Percentiles rank a stretch among this genome's conserved stretches.
Evolutionary conservation across 2,113 vertebrate genomes (phyloP).

Genomic region (Trichechus manatus): DNA sequence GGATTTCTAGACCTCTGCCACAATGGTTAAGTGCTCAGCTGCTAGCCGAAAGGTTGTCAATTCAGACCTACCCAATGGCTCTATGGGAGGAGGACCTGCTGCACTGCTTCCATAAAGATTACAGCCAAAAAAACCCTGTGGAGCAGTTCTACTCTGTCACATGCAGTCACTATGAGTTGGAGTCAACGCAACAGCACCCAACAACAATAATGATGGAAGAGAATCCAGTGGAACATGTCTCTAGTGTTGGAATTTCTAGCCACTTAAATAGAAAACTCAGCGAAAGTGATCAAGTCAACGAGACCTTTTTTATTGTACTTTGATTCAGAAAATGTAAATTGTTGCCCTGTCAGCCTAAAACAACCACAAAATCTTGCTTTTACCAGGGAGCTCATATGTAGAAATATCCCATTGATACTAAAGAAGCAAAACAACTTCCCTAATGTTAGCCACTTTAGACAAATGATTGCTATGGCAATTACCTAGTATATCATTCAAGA

Average conservation of each 20-base stretch:
- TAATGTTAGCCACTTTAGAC: conserved; percentile 11
- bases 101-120: no score
- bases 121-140: not conserved
- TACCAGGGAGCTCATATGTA: not conserved
- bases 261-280: not conserved
- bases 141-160: not conserved
- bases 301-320: not conserved
- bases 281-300: not conserved
- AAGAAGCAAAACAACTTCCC: not conserved
- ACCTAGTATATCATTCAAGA: not conserved
- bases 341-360: not conserved
- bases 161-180: not conserved
- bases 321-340: not conserved
- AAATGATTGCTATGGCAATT: conserved; percentile 3
- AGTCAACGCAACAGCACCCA: not conserved
- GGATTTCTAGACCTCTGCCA: not conserved
- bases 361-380: not conserved
- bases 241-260: not conserved
- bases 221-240: not conserved
- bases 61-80: not conserved
- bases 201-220: not conserved
- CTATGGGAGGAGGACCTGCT: not conserved
- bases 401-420: conserved; percentile 50
- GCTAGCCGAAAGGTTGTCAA: not conserved
- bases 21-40: not conserved